A percentile compares a stretch with the other conserved stretches of the same genome.
These are phyloP conservation scores for Drosophila ambigua DNA, from an alignment of 1,140 invertebrate genomes.

Conservation along the genomic window DNA sequence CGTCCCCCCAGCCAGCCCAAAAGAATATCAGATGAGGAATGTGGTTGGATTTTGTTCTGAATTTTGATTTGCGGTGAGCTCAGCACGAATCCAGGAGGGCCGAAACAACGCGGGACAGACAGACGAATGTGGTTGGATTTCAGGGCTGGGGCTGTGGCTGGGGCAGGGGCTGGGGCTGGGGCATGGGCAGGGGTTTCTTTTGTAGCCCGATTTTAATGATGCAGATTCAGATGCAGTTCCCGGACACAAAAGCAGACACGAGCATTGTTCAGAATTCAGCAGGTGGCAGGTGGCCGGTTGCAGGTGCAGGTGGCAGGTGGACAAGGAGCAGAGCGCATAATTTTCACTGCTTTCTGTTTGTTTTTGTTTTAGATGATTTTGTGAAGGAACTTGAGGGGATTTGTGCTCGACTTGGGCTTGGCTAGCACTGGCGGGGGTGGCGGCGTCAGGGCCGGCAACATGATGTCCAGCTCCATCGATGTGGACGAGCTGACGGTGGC, in stretches of 20 bases:
- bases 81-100: slow-evolving; percentile 30
- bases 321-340: slow-evolving; percentile 17
- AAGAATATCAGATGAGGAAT: background rate
- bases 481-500: slow-evolving; percentile 36
- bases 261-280: background rate
- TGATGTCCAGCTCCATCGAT: slow-evolving; percentile 58
- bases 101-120: background rate
- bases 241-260: background rate
- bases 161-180: background rate
- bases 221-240: background rate
- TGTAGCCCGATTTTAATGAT: slow-evolving; percentile 38
- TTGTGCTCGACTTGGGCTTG: slow-evolving; percentile 38
- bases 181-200: background rate
- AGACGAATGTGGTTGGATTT: slow-evolving; percentile 18
- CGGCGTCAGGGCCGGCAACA: slow-evolving; percentile 48
- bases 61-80: slow-evolving; percentile 36
- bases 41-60: slow-evolving; percentile 27
- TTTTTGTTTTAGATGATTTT: slow-evolving; percentile 62
- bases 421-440: slow-evolving; percentile 46
- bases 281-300: background rate
- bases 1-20: background rate
- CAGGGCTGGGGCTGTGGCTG: background rate
- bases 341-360: background rate
- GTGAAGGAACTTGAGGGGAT: slow-evolving; percentile 62
- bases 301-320: background rate